phyloP scores from a whole-genome alignment of 1,140 invertebrate genomes.

The Trachelipus rathkii region DNA sequence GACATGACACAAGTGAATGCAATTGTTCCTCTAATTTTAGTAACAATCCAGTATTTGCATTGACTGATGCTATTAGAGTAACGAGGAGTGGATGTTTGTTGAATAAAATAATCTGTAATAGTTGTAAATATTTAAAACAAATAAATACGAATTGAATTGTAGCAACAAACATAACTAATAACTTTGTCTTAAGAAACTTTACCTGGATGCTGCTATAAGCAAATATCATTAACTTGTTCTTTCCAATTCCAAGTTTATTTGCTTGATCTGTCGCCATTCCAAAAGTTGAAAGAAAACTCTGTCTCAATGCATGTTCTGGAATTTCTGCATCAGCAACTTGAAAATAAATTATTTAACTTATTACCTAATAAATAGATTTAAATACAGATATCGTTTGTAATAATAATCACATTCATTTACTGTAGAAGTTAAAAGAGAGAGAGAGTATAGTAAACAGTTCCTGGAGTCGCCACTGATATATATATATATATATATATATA shows the following conservation, averaged over 20 bases:
- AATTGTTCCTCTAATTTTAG: background rate
- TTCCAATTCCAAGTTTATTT: background rate
- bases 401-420: no score
- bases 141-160: no score
- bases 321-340: slow-evolving; percentile 1
- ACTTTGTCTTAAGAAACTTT: no score
- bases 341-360: background rate
- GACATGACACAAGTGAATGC: background rate
- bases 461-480: no score
- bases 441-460: no score
- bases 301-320: background rate
- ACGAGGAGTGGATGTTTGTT: background rate
- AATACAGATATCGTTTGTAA: no score
- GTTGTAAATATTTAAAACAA: no score
- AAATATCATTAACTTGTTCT: background rate
- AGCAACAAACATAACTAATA: no score
- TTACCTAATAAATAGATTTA: no score
- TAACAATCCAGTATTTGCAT: background rate
- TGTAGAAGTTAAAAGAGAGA: no score
- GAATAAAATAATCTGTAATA: background rate
- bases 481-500: no score
- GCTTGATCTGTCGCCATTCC: slow-evolving; percentile 1
- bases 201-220: background rate
- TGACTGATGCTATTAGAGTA: background rate
- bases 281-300: background rate